Conservation (phyloP, 2,797 vertebrate species). For the Microctenopoma stevenorrisi region DNA sequence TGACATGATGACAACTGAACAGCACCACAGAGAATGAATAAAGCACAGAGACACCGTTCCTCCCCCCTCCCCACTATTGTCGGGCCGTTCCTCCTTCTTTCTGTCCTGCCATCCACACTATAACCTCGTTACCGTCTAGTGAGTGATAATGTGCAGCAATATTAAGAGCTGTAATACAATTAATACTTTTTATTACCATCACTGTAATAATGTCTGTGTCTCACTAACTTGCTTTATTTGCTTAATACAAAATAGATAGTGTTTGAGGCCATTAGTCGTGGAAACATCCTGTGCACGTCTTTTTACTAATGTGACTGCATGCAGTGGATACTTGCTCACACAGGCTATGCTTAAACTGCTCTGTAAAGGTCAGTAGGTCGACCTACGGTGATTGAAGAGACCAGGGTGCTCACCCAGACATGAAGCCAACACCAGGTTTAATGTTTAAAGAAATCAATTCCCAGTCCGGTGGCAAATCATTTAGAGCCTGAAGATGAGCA, state of each 20-base stretch:
- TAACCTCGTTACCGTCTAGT: not conserved
- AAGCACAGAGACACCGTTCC: not conserved
- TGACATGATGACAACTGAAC: constrained; percentile 7
- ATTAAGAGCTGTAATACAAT: not conserved
- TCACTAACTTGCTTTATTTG: not conserved
- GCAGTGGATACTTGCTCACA: too few relatives aligned
- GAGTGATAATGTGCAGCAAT: not conserved
- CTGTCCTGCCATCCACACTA: not conserved
- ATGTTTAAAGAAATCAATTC: too few relatives aligned
- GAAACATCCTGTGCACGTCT: too few relatives aligned
- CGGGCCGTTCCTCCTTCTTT: not conserved
- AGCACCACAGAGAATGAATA: constrained; percentile 14
- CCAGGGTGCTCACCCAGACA: too few relatives aligned
- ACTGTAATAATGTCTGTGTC: not conserved
- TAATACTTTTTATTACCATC: not conserved
- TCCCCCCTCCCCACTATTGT: not conserved
- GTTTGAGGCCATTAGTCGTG: not conserved
- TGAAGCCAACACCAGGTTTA: too few relatives aligned
- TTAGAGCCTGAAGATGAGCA: too few relatives aligned
- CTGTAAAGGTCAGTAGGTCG: too few relatives aligned
- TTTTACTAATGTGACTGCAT: too few relatives aligned
- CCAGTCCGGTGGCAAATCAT: too few relatives aligned
- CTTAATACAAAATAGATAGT: not conserved
- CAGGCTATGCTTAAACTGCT: too few relatives aligned
- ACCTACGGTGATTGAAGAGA: too few relatives aligned